These are phyloP conservation scores for Cyprinella venusta DNA, from an alignment of 2,797 vertebrate genomes.

Conservation along the genomic window DNA sequence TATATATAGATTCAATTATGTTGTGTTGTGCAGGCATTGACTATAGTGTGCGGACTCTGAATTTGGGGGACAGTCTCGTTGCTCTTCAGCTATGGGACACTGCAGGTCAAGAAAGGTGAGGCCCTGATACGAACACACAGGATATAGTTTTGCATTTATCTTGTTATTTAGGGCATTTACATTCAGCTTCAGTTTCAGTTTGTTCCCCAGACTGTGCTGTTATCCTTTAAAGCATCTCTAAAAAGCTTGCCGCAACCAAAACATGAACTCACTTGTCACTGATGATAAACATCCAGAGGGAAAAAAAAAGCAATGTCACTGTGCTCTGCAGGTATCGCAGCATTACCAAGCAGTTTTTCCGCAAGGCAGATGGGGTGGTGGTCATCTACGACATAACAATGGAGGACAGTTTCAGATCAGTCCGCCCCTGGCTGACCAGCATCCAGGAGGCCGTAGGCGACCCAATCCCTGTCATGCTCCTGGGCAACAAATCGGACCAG, in stretches of 20 bases:
- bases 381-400: constrained; percentile 92
- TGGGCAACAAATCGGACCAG: constrained; percentile 92
- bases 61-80: constrained; percentile 82
- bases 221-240: background rate
- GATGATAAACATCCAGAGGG: background rate
- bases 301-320: background rate
- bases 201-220: background rate
- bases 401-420: constrained; percentile 83
- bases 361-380: constrained; percentile 90
- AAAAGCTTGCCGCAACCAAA: constrained; percentile 6
- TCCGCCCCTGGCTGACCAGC: constrained; percentile 86
- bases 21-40: constrained; percentile 82
- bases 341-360: constrained; percentile 96
- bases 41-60: constrained; percentile 88
- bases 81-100: constrained; percentile 96
- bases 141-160: background rate
- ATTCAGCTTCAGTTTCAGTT: constrained; percentile 5
- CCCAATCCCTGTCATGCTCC: constrained; percentile 83
- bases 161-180: background rate
- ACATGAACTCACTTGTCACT: background rate
- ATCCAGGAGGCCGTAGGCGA: constrained; percentile 88
- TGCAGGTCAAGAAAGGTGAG: constrained; percentile 91
- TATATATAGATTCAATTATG: constrained; percentile 21
- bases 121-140: background rate
- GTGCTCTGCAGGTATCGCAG: constrained; percentile 85